Conservation (phyloP, 2,113 vertebrate genomes). For the Poeciliopsis prolifica region DNA sequence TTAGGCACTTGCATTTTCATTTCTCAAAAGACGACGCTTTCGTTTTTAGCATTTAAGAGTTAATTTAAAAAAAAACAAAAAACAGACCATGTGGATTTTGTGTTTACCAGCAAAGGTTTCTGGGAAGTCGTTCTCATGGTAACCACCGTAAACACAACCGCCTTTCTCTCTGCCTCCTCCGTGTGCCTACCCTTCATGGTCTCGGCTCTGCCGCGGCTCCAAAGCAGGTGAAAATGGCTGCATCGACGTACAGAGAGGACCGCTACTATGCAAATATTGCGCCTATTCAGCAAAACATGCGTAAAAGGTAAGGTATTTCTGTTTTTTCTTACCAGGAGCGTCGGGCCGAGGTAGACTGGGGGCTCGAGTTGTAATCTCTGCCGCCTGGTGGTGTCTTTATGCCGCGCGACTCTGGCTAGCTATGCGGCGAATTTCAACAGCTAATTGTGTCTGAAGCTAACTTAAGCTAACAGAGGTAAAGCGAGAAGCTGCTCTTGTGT, state of each 20-base stretch:
- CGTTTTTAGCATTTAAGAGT: neutral
- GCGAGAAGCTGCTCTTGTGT: neutral
- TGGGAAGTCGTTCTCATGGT: constrained; percentile 77
- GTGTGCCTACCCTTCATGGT: neutral
- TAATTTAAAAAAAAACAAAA: no score
- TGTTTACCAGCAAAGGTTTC: constrained; percentile 68
- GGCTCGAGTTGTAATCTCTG: constrained; percentile 11
- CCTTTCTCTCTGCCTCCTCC: neutral
- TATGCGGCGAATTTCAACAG: neutral
- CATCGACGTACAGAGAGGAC: constrained; percentile 48
- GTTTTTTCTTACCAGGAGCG: no score
- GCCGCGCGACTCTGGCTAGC: neutral
- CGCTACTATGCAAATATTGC: constrained; percentile 71
- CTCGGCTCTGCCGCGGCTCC: neutral
- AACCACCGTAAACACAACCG: constrained; percentile 72
- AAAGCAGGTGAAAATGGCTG: constrained; percentile 36
- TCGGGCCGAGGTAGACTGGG: constrained; percentile 38
- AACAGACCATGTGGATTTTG: constrained; percentile 57
- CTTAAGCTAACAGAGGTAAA: neutral
- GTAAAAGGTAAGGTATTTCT: constrained; percentile 58
- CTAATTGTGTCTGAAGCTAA: neutral
- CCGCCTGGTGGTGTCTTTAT: neutral
- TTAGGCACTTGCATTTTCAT: neutral
- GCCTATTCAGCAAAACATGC: constrained; percentile 65
- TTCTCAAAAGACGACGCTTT: neutral